phyloP scores from a whole-genome alignment of 1,140 invertebrate genomes.

The Bombus waltoni region DNA sequence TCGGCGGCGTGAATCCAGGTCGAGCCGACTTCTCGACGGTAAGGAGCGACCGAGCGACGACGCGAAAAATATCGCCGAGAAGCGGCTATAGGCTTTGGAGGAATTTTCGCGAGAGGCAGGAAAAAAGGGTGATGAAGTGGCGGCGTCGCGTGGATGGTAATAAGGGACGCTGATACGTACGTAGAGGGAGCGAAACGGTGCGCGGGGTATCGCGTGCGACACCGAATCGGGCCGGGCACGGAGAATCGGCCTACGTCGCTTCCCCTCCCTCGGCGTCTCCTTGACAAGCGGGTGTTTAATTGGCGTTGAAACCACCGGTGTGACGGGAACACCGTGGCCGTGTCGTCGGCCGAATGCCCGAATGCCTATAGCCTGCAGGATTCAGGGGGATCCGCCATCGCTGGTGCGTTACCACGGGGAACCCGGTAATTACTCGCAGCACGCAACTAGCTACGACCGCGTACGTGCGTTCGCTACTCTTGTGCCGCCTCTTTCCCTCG shows the following conservation, averaged over 20 bases:
- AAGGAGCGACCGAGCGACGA: too few relatives aligned
- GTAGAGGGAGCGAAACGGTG: conserved; percentile 26
- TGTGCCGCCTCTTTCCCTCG: background rate
- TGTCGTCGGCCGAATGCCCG: conserved; percentile 80
- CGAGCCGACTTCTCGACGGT: background rate
- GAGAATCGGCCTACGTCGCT: conserved; percentile 65
- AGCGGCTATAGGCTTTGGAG: fast-evolving
- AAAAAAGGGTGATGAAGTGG: background rate
- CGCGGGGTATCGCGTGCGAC: conserved; percentile 80
- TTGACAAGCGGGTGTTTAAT: conserved; percentile 83
- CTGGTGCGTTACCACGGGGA: conserved; percentile 78
- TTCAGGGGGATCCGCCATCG: conserved; percentile 79
- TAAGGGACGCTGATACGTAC: conserved; percentile 76
- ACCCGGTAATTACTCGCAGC: conserved; percentile 80
- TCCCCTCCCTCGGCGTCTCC: conserved; percentile 69
- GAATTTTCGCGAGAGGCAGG: background rate
- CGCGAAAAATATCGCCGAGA: background rate
- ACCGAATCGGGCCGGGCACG: conserved; percentile 73
- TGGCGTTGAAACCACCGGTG: conserved; percentile 83
- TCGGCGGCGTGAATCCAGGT: background rate
- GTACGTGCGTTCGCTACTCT: conserved; percentile 31
- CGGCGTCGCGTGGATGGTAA: conserved; percentile 74
- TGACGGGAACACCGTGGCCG: conserved; percentile 78
- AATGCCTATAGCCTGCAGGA: conserved; percentile 73
- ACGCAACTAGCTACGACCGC: conserved; percentile 73